Base-by-base conservation (phyloP, 2,113 vertebrate species). In the Grantiella picta region DNA sequence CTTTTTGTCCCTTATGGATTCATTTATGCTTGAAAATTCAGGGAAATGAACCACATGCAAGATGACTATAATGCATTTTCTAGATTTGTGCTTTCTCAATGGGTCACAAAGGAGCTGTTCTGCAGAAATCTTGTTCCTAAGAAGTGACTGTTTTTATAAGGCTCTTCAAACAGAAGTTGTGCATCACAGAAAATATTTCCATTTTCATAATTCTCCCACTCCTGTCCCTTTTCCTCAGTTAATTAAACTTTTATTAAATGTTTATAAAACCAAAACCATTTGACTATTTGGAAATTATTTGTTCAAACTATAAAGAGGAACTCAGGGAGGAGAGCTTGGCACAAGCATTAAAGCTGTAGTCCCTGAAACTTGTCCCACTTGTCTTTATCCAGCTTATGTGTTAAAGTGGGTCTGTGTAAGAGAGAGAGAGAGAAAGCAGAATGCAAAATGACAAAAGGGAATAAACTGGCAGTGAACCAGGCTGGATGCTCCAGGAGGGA, bases 171-270 rank as follows among this genome's bases (percentile, higher is more conserved):
- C 52, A 22, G 33, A 57, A 76, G 15, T 49, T 60, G 19, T 28
- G 15, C 33, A 79, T 65, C 59, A 77, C 38, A 45, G 40, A 66
- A 92, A 78, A 36, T 69, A 53, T 80, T 91, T 66, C 82, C 38
- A 24, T 91, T 93, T 90, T 79, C 28, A 19, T 78, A 77, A 54
- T 77, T 85, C 18, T 84, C 40, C 50, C 24, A 63, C 38, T 16
- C 49, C 18, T 60, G 17, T 44, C n/a, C 56, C 40, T 68, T 90
- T 57, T 77, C 33, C 40, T 92, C 65, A 44, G 31, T 91, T 92
- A 96, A 94, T 89, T 90, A 89, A 89, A 38, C 36, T 53, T 89
- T 93, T 73, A 83, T 77, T 78, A 59, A 82, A 52, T 36, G 27
- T 72, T 94, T 94, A 45, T 47, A 35, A 50, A 83, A 66, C 66